Evolutionary conservation across 2,888 invertebrate species (phyloP), one percentile per base, ranked within the genome.

Genomic region (Spodoptera exigua): DNA sequence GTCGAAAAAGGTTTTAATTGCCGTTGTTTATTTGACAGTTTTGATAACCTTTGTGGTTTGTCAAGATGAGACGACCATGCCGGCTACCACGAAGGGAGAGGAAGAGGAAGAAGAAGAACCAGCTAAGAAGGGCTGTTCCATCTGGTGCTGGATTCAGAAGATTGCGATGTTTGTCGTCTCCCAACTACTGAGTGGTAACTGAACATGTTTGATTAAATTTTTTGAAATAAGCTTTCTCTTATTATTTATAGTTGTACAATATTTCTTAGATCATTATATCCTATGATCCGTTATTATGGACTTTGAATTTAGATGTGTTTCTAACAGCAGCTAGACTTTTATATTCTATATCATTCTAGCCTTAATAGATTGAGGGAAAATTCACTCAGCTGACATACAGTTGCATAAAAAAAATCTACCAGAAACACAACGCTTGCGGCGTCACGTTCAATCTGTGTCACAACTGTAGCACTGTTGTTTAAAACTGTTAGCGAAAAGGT

Each of bases 61-160:
- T 56, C 88, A 93, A 79, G 93, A 92, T 39, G 88, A 86, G 40
- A 81, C 83, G 0, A 84, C 88, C 0, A 87, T 89, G n/a, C 76
- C 88, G 1, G 74, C 88, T 0, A 86, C 91, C 0, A 89, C 88
- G 0, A 84, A 78, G 2, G 70, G 69, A 0, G 85, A 82, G 1
- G 91, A 90, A 12, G 93, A 93, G 75, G 93, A 93, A 39, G 93
- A 92, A 59, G 92, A 89, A 16, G 89, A 86, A 45, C 85, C 89
- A 0, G 81, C 79, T 56, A 92, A 91, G 81, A 88, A 85, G 39
- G 77, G 89, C 18, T 94, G 94, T 60, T 93, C 93, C 11, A 94
- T 94, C 37, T 94, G 94, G 94, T 94, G 94, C 70, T 94, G 94
- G 94, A 92, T 94, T 44, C 94, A 94, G 82, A 94, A 94, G 81